Evolutionary conservation across 2,797 vertebrate genomes (phyloP).

Genomic region (Erethizon dorsatum): DNA sequence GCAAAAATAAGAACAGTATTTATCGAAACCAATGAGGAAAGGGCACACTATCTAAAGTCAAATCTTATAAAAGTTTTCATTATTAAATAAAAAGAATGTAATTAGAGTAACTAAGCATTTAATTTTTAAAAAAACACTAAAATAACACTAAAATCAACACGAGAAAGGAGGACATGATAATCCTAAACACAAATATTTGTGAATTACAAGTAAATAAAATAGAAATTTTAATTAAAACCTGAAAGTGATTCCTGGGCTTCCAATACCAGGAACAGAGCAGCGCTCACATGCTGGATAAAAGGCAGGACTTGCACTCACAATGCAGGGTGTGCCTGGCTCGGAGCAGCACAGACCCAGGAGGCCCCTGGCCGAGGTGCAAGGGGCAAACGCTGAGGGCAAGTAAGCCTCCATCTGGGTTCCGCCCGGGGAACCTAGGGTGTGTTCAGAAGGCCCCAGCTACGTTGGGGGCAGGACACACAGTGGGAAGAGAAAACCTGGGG

Average conservation of each 20-base stretch:
- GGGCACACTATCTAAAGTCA: slow-evolving; percentile 67
- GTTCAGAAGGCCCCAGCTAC: neutral
- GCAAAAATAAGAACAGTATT: slow-evolving; percentile 71
- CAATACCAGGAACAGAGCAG: neutral
- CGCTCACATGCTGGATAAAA: neutral
- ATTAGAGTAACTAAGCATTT: slow-evolving; percentile 65
- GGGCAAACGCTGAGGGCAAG: neutral
- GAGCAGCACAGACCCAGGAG: neutral
- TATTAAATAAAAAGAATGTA: slow-evolving; percentile 66
- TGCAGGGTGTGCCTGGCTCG: too few species aligned
- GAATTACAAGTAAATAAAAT: slow-evolving; percentile 25
- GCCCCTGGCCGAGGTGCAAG: neutral
- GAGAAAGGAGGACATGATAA: neutral
- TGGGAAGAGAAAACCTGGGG: neutral
- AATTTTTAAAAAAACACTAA: neutral
- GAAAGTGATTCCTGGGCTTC: neutral
- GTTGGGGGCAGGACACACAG: too few species aligned
- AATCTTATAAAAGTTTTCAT: slow-evolving; percentile 66
- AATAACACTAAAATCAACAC: slow-evolving; percentile 47
- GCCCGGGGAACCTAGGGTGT: too few species aligned
- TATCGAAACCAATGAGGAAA: slow-evolving; percentile 57
- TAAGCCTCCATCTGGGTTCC: too few species aligned
- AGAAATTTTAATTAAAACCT: slow-evolving; percentile 42
- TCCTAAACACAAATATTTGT: slow-evolving; percentile 1
- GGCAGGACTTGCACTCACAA: neutral